A percentile compares a stretch with the other conserved stretches of the same genome.
Conservation (phyloP, 2,888 invertebrate species). For the Drosophila monieri region DNA sequence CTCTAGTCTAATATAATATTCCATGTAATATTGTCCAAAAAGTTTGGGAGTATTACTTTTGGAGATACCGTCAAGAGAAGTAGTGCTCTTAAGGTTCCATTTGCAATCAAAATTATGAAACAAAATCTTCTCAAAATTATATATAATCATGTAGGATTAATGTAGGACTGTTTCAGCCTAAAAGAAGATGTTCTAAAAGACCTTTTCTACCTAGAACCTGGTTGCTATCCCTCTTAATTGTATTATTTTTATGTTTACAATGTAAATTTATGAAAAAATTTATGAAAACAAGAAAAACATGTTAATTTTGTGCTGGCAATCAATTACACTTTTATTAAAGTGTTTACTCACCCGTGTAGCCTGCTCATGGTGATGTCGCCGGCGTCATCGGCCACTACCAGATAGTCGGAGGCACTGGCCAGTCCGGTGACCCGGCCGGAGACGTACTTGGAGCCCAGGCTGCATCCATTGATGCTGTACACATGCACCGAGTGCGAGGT, state of each 20-base stretch:
- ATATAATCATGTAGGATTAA: too few species aligned
- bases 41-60: too few species aligned
- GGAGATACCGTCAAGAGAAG: too few species aligned
- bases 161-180: too few species aligned
- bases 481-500: constrained; percentile 85
- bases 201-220: too few species aligned
- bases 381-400: constrained; percentile 85
- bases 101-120: too few species aligned
- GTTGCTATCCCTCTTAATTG: too few species aligned
- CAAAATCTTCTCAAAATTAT: too few species aligned
- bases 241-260: background rate
- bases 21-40: too few species aligned
- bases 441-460: constrained; percentile 85
- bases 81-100: too few species aligned
- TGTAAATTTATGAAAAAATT: background rate
- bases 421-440: constrained; percentile 85
- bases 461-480: constrained; percentile 85
- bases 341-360: constrained; percentile 83
- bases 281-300: background rate
- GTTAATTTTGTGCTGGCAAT: background rate
- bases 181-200: too few species aligned
- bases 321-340: background rate
- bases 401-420: constrained; percentile 84
- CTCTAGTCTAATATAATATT: too few species aligned
- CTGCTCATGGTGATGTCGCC: constrained; percentile 85